Conservation (phyloP, 2,888 invertebrate genomes). For the Apamea monoglypha region DNA sequence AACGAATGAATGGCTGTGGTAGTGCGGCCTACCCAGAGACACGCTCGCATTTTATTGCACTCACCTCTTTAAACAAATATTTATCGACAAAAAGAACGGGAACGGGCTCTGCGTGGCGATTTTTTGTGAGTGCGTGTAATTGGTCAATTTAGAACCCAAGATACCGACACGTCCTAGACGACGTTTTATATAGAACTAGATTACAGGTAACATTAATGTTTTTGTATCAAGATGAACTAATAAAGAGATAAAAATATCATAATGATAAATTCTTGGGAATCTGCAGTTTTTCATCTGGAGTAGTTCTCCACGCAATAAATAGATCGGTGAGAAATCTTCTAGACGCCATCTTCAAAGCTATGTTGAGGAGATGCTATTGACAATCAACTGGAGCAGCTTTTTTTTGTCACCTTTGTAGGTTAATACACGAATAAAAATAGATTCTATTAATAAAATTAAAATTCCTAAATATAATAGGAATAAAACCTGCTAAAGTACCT, state of each 20-base stretch:
- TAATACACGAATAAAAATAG: not conserved
- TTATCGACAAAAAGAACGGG: slow-evolving; percentile 80
- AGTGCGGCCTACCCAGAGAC: slow-evolving; percentile 85
- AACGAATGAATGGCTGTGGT: slow-evolving; percentile 88
- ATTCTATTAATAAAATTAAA: not conserved
- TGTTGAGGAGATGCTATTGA: not conserved
- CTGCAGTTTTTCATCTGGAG: slow-evolving; percentile 26
- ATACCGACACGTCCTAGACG: slow-evolving; percentile 68
- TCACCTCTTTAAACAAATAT: slow-evolving; percentile 87
- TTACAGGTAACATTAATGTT: slow-evolving; percentile 23
- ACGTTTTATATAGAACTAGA: slow-evolving; percentile 46
- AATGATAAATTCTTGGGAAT: slow-evolving; percentile 28
- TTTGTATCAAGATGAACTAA: slow-evolving; percentile 32
- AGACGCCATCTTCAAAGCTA: not conserved
- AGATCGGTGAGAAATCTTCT: not conserved
- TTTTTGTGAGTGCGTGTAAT: slow-evolving; percentile 71
- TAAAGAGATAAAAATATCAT: slow-evolving; percentile 53
- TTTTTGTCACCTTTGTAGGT: not conserved
- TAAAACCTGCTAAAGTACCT: not conserved
- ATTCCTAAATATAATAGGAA: not conserved
- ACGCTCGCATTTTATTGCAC: slow-evolving; percentile 88
- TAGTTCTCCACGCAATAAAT: slow-evolving; percentile 8
- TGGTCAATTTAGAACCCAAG: slow-evolving; percentile 70
- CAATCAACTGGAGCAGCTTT: not conserved
- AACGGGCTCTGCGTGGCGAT: slow-evolving; percentile 62